Conservation (phyloP, 2,113 vertebrate genomes). For the Odontesthes bonariensis region DNA sequence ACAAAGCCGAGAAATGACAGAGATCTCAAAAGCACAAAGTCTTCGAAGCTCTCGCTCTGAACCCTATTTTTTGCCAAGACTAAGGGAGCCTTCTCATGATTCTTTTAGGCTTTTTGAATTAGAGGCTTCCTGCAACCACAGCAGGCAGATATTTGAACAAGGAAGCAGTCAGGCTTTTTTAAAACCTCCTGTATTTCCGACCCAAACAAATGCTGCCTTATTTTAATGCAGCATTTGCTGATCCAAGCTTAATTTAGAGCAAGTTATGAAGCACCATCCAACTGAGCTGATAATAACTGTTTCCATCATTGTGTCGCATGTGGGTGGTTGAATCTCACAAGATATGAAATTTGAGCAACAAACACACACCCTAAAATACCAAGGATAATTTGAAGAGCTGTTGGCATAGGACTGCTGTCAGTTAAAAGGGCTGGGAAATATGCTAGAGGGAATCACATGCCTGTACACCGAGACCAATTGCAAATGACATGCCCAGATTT, state of each 20-base stretch:
- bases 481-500: neutral
- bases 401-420: slow-evolving; percentile 1
- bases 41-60: slow-evolving; percentile 5
- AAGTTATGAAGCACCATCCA: slow-evolving; percentile 16
- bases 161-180: slow-evolving; percentile 37
- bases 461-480: neutral
- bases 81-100: slow-evolving; percentile 1
- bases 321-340: slow-evolving; percentile 14
- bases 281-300: slow-evolving; percentile 28
- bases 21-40: neutral
- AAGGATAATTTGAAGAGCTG: slow-evolving; percentile 8
- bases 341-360: slow-evolving; percentile 5
- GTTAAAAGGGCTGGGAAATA: neutral
- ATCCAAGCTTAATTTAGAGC: slow-evolving; percentile 44
- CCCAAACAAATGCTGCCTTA: slow-evolving; percentile 53
- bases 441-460: neutral
- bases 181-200: slow-evolving; percentile 40
- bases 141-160: slow-evolving; percentile 47
- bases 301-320: slow-evolving; percentile 35
- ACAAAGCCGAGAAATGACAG: slow-evolving; percentile 44
- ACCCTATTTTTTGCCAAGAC: slow-evolving; percentile 4
- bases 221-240: slow-evolving; percentile 49
- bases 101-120: slow-evolving; percentile 40
- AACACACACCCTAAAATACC: neutral
- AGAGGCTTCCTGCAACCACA: slow-evolving; percentile 35